Base-by-base conservation (phyloP, 1,140 invertebrate genomes). In the Idris sp. region DNA sequence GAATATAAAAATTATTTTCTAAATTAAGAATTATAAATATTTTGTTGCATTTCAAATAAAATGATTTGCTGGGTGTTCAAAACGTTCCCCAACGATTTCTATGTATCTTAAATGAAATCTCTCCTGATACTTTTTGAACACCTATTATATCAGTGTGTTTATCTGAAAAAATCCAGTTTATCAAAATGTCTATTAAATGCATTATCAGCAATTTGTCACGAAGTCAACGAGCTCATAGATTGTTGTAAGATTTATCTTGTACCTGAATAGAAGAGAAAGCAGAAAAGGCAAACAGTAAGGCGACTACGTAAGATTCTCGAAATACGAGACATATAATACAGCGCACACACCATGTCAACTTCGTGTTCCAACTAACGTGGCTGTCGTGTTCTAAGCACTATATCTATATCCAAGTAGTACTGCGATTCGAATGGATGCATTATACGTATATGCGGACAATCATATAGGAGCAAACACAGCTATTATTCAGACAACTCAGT, bases 391-490 rank as follows among this genome's bases (percentile, higher is more conserved):
- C 41, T 10, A 0, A 28, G 44, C 10, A 33, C 25, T 71, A 71
- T 71, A 71, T 71, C 67, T 71, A 62, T 71, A 71, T 40, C 67
- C 11, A 14, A 31, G 18, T 4, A 14, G 33, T 31, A 6, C 46
- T 16, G 49, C 48, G 62, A 46, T 56, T 28, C 48, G 67, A 56
- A 58, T 72, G 25, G 41, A 72, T 43, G 68, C 68, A 72, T 72
- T 72, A 72, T 72, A 35, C 49, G 51, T 51, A 56, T 58, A 64
- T 25, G 36, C 41, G 58, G 35, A 56, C 51, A 72, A 56, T 58
- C 58, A 56, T n/a, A n/a, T 49, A 48, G 44, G 18, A 64, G 44
- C 68, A 72, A 65, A 65, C 53, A 73, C 48, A 64, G 49, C 48
- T 40, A 43, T 25, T 53, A 58, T 33, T 51, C 62, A 73, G 18